Evolutionary conservation across 1,140 invertebrate species (phyloP).

Genomic region (Bicyclus anynana): DNA sequence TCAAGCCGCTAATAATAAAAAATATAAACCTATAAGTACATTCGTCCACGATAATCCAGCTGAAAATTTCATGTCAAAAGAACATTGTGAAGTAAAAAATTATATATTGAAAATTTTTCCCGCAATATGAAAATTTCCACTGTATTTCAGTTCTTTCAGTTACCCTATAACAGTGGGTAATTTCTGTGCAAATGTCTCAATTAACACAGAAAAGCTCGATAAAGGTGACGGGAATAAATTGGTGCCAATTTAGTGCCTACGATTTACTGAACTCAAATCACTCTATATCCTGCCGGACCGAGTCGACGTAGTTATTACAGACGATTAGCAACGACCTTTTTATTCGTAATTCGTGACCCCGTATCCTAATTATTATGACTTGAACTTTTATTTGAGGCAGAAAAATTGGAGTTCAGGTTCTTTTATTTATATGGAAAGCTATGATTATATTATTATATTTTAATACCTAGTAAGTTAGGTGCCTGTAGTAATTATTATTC

Average conservation of each 20-base stretch:
- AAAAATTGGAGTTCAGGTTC: not conserved
- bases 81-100: not conserved
- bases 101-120: not conserved
- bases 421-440: not conserved
- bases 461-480: too few species aligned
- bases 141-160: conserved; percentile 30
- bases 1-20: too few species aligned
- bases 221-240: conserved; percentile 64
- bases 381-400: not conserved
- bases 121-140: not conserved
- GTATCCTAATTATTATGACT: conserved; percentile 15
- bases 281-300: conserved; percentile 36
- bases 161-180: conserved; percentile 40
- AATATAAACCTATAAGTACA: too few species aligned
- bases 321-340: conserved; percentile 25
- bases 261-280: conserved; percentile 59
- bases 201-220: conserved; percentile 65
- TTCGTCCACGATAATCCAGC: too few species aligned
- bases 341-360: conserved; percentile 26
- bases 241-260: conserved; percentile 50
- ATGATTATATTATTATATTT: too few species aligned
- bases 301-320: conserved; percentile 33
- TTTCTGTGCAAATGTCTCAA: conserved; percentile 70
- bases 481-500: too few species aligned
- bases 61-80: not conserved